phyloP scores from a whole-genome alignment of 2,888 invertebrate genomes.

The Pristionchus fissidentatus region DNA sequence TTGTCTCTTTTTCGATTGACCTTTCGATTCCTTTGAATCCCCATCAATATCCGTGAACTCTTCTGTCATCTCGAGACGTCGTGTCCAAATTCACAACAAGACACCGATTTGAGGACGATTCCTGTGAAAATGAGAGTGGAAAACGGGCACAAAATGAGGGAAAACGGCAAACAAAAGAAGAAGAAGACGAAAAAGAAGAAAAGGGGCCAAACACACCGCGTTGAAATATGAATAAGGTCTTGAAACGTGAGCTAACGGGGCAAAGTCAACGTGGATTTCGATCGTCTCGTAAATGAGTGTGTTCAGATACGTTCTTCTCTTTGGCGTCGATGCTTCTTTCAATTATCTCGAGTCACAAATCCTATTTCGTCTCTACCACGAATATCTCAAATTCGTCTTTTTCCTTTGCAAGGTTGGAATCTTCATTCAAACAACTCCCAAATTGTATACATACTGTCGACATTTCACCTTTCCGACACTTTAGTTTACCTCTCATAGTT shows the following conservation, averaged over 20 bases:
- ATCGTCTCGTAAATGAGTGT: not conserved
- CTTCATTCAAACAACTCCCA: not conserved
- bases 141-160: not conserved
- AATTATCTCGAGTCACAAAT: conserved; percentile 33
- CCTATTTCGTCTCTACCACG: conserved; percentile 62
- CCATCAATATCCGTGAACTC: not conserved
- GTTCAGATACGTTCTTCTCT: conserved; percentile 57
- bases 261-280: no score
- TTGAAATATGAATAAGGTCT: no score
- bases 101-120: not conserved
- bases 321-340: conserved; percentile 64
- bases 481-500: not conserved
- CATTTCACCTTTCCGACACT: no score
- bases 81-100: no score
- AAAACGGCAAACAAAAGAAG: not conserved
- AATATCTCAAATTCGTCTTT: conserved; percentile 61
- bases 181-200: not conserved
- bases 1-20: not conserved
- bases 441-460: not conserved
- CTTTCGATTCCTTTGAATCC: not conserved
- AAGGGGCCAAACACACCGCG: not conserved
- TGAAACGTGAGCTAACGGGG: no score
- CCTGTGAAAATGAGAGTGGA: not conserved
- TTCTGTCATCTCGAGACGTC: not conserved
- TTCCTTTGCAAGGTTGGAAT: conserved; percentile 57